Conservation (phyloP, 2,797 vertebrate genomes). For the Dendrocincla fuliginosa region DNA sequence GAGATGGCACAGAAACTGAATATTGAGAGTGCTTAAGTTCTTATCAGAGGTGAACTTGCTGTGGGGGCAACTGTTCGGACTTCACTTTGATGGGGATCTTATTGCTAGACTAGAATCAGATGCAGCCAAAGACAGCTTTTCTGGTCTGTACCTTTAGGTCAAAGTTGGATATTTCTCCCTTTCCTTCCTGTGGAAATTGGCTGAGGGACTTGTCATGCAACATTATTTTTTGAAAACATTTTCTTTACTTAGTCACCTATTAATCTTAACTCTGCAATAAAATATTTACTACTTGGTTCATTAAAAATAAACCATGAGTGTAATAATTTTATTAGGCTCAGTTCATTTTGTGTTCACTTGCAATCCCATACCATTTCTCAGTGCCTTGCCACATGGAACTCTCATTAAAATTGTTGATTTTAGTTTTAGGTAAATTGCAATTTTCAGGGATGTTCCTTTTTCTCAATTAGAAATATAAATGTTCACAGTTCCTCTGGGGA, state of each 20-base stretch:
- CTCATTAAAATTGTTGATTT: not conserved
- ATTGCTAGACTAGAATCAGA: not conserved
- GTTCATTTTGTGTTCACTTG: not conserved
- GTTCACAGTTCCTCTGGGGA: not conserved
- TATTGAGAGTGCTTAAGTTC: not conserved
- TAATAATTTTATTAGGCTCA: not conserved
- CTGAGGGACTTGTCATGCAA: not conserved
- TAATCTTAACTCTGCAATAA: not conserved
- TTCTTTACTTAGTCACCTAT: conserved; percentile 7
- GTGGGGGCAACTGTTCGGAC: not conserved
- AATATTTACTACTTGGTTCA: not conserved
- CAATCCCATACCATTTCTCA: not conserved
- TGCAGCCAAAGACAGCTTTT: not conserved
- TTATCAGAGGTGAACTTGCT: not conserved
- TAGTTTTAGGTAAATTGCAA: not conserved
- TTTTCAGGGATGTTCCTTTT: not conserved
- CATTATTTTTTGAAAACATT: not conserved
- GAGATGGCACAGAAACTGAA: not conserved
- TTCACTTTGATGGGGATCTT: not conserved
- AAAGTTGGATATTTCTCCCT: not conserved
- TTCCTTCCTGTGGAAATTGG: not conserved
- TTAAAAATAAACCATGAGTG: not conserved
- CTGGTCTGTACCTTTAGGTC: not conserved
- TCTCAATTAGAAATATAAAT: not conserved
- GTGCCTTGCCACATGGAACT: not conserved